A percentile compares a stretch with the other conserved stretches of the same genome.
Evolutionary conservation across 2,888 invertebrate species (phyloP).

Genomic region (Drosophila colorata): DNA sequence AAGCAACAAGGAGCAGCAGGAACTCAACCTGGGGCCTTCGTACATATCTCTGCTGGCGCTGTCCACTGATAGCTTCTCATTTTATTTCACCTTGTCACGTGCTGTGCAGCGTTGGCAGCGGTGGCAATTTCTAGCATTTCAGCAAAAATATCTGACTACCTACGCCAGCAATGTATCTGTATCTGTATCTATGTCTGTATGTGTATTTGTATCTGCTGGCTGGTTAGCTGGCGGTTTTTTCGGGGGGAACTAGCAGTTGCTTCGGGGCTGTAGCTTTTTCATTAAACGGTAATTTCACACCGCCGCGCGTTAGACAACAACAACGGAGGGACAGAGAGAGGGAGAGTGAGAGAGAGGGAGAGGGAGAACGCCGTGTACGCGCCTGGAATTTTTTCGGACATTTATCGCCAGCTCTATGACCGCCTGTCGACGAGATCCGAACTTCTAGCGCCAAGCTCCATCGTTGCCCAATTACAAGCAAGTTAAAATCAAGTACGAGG

Average conservation of each 20-base stretch:
- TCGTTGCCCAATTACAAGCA: slow-evolving; percentile 79
- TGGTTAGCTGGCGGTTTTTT: too few relatives aligned
- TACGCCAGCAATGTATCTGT: slow-evolving; percentile 58
- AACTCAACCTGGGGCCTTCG: slow-evolving; percentile 45
- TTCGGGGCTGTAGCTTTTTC: slow-evolving; percentile 62
- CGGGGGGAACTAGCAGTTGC: background rate
- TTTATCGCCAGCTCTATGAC: slow-evolving; percentile 61
- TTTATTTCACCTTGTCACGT: slow-evolving; percentile 80
- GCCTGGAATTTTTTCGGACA: slow-evolving; percentile 72
- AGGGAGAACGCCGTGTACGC: slow-evolving; percentile 58
- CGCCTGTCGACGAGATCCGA: slow-evolving; percentile 63
- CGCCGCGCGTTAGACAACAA: slow-evolving; percentile 43
- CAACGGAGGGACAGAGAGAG: background rate
- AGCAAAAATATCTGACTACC: slow-evolving; percentile 77
- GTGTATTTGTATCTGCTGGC: slow-evolving; percentile 16
- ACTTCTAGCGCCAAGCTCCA: slow-evolving; percentile 63
- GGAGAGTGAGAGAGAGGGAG: background rate
- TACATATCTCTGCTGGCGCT: slow-evolving; percentile 25
- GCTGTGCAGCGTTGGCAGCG: slow-evolving; percentile 68
- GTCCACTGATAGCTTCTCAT: slow-evolving; percentile 77
- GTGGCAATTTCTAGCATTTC: slow-evolving; percentile 81
- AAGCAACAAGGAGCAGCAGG: slow-evolving; percentile 8
- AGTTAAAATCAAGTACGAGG: slow-evolving; percentile 80
- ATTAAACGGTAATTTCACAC: slow-evolving; percentile 81
- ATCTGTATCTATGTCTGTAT: slow-evolving; percentile 10